A percentile compares a stretch with the other conserved stretches of the same genome.
These are phyloP conservation scores for Drosophila pseudoananassae DNA, from an alignment of 1,140 invertebrate genomes.

Conservation along the genomic window DNA sequence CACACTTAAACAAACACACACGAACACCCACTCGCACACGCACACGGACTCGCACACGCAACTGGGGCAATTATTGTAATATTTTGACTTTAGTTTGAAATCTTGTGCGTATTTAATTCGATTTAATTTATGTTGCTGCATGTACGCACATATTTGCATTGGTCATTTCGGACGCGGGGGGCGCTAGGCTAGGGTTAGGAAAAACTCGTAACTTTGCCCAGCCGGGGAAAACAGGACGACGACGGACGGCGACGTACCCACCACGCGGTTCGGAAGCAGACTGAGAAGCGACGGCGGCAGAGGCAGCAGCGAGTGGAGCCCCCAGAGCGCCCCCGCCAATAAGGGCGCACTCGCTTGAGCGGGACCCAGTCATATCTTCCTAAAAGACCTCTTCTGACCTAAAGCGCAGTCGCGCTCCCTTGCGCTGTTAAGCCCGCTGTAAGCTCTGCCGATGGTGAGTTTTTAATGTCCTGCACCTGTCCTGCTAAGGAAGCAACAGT, in stretches of 20 bases:
- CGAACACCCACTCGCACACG: constrained; percentile 9
- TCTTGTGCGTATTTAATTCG: constrained; percentile 64
- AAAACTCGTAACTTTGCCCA: constrained; percentile 38
- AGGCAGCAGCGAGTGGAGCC: constrained; percentile 54
- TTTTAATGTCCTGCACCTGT: no score
- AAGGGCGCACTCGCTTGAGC: constrained; percentile 35
- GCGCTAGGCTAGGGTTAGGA: constrained; percentile 1
- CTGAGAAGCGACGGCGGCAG: constrained; percentile 31
- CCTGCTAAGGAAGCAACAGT: constrained; percentile 79
- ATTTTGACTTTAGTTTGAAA: constrained; percentile 60
- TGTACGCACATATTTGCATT: constrained; percentile 56
- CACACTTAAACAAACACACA: constrained; percentile 35
- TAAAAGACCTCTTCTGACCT: no score
- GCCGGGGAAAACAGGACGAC: constrained; percentile 58
- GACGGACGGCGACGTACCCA: constrained; percentile 28
- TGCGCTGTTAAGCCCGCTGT: constrained; percentile 22
- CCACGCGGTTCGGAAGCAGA: constrained; percentile 66
- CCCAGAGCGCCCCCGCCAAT: constrained; percentile 48
- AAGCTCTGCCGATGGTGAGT: constrained; percentile 32
- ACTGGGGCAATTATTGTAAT: constrained; percentile 37
- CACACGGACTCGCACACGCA: constrained; percentile 5
- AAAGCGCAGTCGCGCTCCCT: constrained; percentile 57
- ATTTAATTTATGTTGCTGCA: constrained; percentile 72
- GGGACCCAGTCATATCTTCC: neutral
- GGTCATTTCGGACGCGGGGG: neutral